phyloP scores from a whole-genome alignment of 2,113 vertebrate genomes.

The Lanius collurio region DNA sequence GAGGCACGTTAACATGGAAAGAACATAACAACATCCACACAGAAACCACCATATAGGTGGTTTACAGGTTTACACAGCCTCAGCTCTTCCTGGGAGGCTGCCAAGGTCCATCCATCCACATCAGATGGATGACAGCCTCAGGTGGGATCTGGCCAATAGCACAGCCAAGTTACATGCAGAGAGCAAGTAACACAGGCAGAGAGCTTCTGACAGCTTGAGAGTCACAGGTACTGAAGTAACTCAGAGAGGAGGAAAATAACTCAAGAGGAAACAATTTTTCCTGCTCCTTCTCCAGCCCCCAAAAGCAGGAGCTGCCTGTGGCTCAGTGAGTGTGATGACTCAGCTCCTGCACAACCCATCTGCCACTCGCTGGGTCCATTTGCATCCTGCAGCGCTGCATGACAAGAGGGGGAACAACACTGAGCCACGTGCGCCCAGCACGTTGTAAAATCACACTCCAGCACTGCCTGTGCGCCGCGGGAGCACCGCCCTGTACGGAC shows the following conservation, averaged over 20 bases:
- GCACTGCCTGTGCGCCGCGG: accelerated
- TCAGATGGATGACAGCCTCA: background rate
- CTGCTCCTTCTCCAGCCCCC: constrained; percentile 32
- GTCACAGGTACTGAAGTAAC: background rate
- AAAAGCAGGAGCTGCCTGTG: constrained; percentile 14
- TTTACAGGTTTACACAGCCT: background rate
- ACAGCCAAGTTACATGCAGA: background rate
- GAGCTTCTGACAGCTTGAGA: background rate
- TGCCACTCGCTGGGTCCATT: constrained; percentile 2
- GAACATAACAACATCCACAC: background rate
- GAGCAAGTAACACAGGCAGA: background rate
- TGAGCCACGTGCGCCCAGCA: background rate
- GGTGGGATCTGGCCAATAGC: background rate
- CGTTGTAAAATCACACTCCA: background rate
- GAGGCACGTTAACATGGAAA: background rate
- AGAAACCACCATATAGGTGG: background rate
- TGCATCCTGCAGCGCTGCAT: background rate
- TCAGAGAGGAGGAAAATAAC: background rate
- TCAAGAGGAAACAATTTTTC: constrained; percentile 22
- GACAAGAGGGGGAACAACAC: constrained; percentile 1
- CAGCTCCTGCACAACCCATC: constrained; percentile 19
- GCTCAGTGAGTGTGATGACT: constrained; percentile 9
- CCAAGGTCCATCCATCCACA: background rate
- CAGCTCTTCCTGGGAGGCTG: background rate
- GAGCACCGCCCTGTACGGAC: accelerated